phyloP scores from a whole-genome alignment of 2,888 invertebrate genomes.

The Cerastis rubricosa region DNA sequence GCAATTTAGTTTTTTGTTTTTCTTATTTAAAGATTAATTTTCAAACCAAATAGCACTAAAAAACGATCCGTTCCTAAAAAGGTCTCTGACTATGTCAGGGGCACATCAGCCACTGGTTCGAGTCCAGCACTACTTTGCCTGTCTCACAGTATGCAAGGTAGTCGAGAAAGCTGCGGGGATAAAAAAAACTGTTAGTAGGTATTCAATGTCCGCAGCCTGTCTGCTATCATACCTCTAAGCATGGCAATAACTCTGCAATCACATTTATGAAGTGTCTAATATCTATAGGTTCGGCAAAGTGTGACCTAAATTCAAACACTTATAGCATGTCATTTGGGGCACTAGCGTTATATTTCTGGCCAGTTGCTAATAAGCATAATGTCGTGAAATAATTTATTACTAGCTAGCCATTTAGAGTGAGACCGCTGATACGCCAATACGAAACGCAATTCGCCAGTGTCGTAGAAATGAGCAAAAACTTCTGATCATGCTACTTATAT shows the following conservation, averaged over 20 bases:
- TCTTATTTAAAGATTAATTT: no score
- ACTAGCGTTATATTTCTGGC: conserved; percentile 46
- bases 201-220: neutral
- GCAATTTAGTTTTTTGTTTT: no score
- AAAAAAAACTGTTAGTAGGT: no score
- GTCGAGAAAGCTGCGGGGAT: no score
- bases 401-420: conserved; percentile 11
- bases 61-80: no score
- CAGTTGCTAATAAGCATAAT: conserved; percentile 46
- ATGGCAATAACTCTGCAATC: neutral
- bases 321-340: conserved; percentile 41
- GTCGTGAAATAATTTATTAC: conserved; percentile 41
- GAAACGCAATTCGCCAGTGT: neutral
- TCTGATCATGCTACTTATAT: neutral
- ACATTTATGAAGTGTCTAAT: conserved; percentile 23
- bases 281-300: conserved; percentile 32
- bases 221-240: neutral
- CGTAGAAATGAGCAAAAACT: conserved; percentile 4
- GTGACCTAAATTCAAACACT: conserved; percentile 60
- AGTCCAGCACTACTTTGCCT: no score
- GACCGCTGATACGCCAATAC: neutral
- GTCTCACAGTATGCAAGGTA: no score
- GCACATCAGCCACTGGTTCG: no score
- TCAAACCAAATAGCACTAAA: no score
- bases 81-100: no score